Evolutionary conservation across 2,797 vertebrate genomes (phyloP).

Genomic region (Sebastes iracundus): DNA sequence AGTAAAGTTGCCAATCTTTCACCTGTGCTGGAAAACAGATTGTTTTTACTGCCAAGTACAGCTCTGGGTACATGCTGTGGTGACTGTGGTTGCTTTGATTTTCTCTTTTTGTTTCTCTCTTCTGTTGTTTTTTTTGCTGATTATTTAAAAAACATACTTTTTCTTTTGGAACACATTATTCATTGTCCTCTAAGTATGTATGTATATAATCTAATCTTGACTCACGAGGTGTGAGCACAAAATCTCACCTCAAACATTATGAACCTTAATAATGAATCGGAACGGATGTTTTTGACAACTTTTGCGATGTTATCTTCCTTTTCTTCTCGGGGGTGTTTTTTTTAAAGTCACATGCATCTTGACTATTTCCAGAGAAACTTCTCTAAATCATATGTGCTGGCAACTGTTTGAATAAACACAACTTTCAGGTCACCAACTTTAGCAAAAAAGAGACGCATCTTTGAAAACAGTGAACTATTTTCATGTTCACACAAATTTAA

Average conservation of each 20-base stretch:
- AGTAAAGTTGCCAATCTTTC: background rate
- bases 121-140: background rate
- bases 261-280: background rate
- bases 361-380: background rate
- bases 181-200: background rate
- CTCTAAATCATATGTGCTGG: background rate
- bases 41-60: constrained; percentile 26
- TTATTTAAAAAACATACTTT: background rate
- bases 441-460: background rate
- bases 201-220: background rate
- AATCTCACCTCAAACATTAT: background rate
- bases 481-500: too few relatives aligned
- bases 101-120: background rate
- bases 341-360: background rate
- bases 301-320: background rate
- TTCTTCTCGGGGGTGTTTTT: background rate
- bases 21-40: constrained; percentile 36
- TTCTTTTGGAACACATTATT: background rate
- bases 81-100: constrained; percentile 28
- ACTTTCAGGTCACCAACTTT: too few relatives aligned
- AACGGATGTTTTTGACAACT: background rate
- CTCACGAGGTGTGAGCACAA: background rate
- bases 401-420: too few relatives aligned
- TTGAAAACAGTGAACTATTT: background rate
- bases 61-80: constrained; percentile 1